Base-by-base conservation (phyloP, 2,888 invertebrate species). In the Trissoscelio sp. region DNA sequence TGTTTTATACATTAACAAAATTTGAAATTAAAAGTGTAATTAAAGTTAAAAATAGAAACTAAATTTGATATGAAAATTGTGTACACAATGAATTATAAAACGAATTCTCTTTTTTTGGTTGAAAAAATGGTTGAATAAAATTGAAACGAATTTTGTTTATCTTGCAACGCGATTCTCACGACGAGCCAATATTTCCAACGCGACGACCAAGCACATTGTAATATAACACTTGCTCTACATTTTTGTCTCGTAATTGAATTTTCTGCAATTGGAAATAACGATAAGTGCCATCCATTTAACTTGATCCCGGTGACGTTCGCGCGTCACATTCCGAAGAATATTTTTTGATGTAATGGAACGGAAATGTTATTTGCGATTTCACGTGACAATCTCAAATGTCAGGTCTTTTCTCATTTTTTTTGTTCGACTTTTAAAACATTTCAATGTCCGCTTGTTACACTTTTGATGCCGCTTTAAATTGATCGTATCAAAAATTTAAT, bases 201-300 rank as follows among this genome's bases (percentile, higher is more conserved):
- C n/a, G 16, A 28, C 53, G 14, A 39, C 11, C 34, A 57, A 57
- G n/a, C 42, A 16, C 34, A 58, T 37, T 51, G 46, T 60, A 73
- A 44, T 62, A 31, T 24, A 55, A 42, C 24, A 67, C 51, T 51
- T 22, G 58, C 34, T 60, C 31, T 14, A 51, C 31, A 58, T 67
- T 53, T 75, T 75, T 60, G 58, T 58, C 42, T 62, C 37, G 46
- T 77, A 69, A 77, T 69, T 77, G 77, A 77, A 77, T 77, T 69
- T 69, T 55, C 46, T 44, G 28, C 48, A 58, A 75, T n/a, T 67
- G 67, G 53, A 75, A 75, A 60, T 58, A 67, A 75, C 75, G 75
- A 75, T 75, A 75, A 75, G 75, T 67, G 60, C 31, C 31, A 67
- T 60, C 75, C 58, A 67, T 75, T 75, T 58, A 75, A 67, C 44